Conservation (phyloP, 2,113 vertebrate species). For the Vireo altiloquus region DNA sequence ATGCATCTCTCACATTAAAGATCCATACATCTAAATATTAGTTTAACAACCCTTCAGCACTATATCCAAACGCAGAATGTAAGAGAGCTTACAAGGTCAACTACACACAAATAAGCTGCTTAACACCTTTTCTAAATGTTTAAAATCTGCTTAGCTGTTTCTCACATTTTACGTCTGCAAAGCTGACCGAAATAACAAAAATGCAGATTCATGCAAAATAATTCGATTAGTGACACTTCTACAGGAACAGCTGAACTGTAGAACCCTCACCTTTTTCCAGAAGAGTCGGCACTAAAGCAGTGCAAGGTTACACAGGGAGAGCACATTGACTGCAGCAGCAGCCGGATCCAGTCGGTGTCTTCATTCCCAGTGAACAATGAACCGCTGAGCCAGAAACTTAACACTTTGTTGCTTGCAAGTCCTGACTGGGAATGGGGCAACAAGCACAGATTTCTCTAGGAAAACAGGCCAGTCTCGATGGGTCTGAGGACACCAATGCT, state of each 20-base stretch:
- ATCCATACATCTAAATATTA: neutral
- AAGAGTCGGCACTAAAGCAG: neutral
- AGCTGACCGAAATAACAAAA: neutral
- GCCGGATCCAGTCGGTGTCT: conserved; percentile 37
- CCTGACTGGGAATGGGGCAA: neutral
- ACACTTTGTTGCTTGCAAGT: neutral
- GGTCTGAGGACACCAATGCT: neutral
- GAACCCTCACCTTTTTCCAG: conserved; percentile 40
- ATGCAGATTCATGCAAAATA: neutral
- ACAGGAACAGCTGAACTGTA: neutral
- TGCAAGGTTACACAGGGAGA: conserved; percentile 38
- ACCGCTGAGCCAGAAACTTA: conserved; percentile 33
- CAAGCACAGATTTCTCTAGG: neutral
- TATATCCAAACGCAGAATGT: neutral
- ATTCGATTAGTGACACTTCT: neutral
- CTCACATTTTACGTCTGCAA: neutral
- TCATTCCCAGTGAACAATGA: conserved; percentile 20
- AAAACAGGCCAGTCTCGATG: neutral
- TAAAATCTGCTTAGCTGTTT: neutral
- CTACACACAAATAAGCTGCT: conserved; percentile 5
- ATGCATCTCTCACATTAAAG: neutral
- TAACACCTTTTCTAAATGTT: neutral
- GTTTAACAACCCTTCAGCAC: neutral
- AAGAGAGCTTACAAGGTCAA: conserved; percentile 35
- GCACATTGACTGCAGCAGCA: conserved; percentile 15